Conservation (phyloP, 2,113 vertebrate genomes). For the Zonotrichia leucophrys region DNA sequence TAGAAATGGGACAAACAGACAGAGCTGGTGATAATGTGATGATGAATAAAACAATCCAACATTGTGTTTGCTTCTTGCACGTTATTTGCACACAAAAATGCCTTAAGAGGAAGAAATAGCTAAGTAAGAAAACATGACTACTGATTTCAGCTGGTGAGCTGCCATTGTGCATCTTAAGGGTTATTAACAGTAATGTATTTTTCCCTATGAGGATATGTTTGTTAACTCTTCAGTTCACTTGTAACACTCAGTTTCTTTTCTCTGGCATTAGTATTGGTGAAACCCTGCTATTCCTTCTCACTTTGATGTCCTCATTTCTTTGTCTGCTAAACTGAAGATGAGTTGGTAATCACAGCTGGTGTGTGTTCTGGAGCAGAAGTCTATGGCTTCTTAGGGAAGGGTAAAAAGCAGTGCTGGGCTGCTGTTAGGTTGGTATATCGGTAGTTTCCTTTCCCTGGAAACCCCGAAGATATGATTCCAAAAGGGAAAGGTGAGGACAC, state of each 20-base stretch:
- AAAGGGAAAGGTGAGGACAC: background rate
- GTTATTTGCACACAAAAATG: background rate
- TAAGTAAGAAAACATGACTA: slow-evolving; percentile 38
- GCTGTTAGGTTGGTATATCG: background rate
- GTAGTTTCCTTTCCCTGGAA: background rate
- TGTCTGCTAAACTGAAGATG: background rate
- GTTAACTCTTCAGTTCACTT: background rate
- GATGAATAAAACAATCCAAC: background rate
- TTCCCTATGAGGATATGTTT: slow-evolving; percentile 11
- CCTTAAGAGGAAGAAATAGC: slow-evolving; percentile 20
- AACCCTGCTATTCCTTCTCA: background rate
- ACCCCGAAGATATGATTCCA: background rate
- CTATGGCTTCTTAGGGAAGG: background rate
- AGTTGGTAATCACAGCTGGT: background rate
- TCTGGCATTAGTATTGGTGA: background rate
- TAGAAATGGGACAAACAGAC: background rate
- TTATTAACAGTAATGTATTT: slow-evolving; percentile 27
- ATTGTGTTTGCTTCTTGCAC: background rate
- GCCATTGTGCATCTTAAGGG: background rate
- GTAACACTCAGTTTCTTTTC: background rate
- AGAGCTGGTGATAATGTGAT: background rate
- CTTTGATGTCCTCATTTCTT: background rate
- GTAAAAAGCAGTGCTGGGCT: background rate
- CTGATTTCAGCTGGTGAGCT: slow-evolving; percentile 50
- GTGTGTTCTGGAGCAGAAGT: background rate